Evolutionary conservation across 2,888 invertebrate species (phyloP).

Genomic region (Drosophila melanosoma): DNA sequence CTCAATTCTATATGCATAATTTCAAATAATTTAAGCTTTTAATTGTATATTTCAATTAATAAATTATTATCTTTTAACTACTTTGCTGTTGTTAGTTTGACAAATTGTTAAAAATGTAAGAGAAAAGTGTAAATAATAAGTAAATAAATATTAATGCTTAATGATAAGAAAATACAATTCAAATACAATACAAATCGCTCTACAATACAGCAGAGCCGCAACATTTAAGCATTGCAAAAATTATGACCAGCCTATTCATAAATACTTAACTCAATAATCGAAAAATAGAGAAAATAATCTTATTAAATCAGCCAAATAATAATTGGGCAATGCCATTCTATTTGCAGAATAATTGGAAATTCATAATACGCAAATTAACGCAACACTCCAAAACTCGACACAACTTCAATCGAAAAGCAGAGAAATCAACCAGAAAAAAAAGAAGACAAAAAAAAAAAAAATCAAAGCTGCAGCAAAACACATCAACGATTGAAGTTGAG

Average conservation of each 20-base stretch:
- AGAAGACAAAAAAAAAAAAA: slow-evolving; percentile 24
- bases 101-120: neutral
- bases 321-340: slow-evolving; percentile 14
- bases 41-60: neutral
- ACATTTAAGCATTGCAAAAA: neutral
- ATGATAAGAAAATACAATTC: neutral
- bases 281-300: slow-evolving; percentile 24
- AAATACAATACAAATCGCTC: too few relatives aligned
- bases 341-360: slow-evolving; percentile 46
- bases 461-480: slow-evolving; percentile 54
- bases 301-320: slow-evolving; percentile 14
- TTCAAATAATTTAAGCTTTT: neutral
- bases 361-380: slow-evolving; percentile 50
- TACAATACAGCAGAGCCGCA: neutral
- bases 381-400: slow-evolving; percentile 20
- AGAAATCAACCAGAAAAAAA: slow-evolving; percentile 47
- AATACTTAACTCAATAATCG: neutral
- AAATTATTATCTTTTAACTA: neutral
- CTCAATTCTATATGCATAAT: neutral
- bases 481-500: slow-evolving; percentile 45
- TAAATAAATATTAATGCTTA: neutral
- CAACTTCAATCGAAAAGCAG: slow-evolving; percentile 53
- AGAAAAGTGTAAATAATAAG: too few relatives aligned
- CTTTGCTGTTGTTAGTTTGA: neutral
- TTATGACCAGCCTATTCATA: neutral